These are phyloP conservation scores for Lithophane leautieri DNA, from an alignment of 2,888 invertebrate genomes.

Conservation along the genomic window DNA sequence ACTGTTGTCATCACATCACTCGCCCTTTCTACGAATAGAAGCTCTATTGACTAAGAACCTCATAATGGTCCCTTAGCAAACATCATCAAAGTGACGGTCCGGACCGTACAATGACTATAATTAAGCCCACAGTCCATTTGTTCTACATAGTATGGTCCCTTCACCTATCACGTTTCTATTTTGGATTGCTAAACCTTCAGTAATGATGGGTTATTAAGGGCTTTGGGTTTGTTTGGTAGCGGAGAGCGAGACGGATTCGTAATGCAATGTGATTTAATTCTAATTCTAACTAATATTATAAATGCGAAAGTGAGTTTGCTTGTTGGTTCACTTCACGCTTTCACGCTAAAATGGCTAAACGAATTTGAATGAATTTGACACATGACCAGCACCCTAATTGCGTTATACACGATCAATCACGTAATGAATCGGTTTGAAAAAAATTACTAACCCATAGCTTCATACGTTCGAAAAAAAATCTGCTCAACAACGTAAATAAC, in stretches of 20 bases:
- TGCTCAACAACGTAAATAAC: too few species aligned
- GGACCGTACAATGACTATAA: conserved; percentile 81
- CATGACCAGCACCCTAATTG: too few species aligned
- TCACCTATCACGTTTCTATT: conserved; percentile 88
- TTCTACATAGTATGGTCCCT: conserved; percentile 86
- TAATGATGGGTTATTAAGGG: conserved; percentile 78
- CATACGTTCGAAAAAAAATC: too few species aligned
- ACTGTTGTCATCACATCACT: neutral
- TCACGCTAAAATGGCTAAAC: too few species aligned
- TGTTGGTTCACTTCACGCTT: too few species aligned
- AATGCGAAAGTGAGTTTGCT: too few species aligned
- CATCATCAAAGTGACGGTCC: conserved; percentile 57
- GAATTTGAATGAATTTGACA: too few species aligned
- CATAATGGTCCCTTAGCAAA: conserved; percentile 52
- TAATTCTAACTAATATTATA: too few species aligned
- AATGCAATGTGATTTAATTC: neutral
- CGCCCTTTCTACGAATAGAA: conserved; percentile 40
- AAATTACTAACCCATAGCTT: too few species aligned
- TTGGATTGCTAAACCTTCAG: conserved; percentile 85
- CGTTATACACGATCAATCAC: too few species aligned
- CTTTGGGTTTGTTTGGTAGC: conserved; percentile 55
- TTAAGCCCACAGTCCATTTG: conserved; percentile 84
- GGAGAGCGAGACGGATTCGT: conserved; percentile 10
- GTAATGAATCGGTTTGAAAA: too few species aligned
- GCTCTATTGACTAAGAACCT: conserved; percentile 34